Base-by-base conservation (phyloP, 1,140 invertebrate species). In the Chelonus insularis region DNA sequence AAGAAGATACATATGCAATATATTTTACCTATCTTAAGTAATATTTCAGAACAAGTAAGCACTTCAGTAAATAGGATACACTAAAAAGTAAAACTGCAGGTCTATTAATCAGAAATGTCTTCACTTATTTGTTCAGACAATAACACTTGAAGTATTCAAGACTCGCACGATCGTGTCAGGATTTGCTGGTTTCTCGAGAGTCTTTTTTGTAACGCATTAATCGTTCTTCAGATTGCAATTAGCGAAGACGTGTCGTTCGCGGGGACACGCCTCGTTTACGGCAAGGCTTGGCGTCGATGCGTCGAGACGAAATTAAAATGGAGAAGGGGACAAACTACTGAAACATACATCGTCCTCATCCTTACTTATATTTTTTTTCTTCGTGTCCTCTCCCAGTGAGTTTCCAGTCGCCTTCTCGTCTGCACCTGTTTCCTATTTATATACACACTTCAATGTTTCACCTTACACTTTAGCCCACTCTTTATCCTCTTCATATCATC, bases 171-270 rank as follows among this genome's bases (percentile, higher is more conserved):
- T 48, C 45, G 21, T 48, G 45, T 48, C 21, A 48, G 45, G 21
- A 34, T 34, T 34, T 34, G 21, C 48, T 34, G n/a, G 6, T 51
- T 21, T 8, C 4, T 34, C 21, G n/a, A 8, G 32, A 1, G n/a
- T 32, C 34, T 39, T 55, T 37, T 55, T 18, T 20, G 14, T 8
- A 20, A 39, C 41, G 37, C 50, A 60, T 60, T 54, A 60, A 60
- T 60, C 58, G 58, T 52, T 60, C 29, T 34, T 50, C 58, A 60
- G 48, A 50, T 60, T 60, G 58, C 58, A 60, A 60, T 60, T 60
- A 60, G 58, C 58, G 21, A n/a, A 16, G 36, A 60, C 58, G 58
- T 60, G 58, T 60, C 50, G 50, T 60, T 52, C 21, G 39, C 36
- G 39, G 50, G 50, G 41, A 52, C 58, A 60, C 50, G 58, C 48